Conservation (phyloP, 2,113 vertebrate genomes). For the Anhinga anhinga region DNA sequence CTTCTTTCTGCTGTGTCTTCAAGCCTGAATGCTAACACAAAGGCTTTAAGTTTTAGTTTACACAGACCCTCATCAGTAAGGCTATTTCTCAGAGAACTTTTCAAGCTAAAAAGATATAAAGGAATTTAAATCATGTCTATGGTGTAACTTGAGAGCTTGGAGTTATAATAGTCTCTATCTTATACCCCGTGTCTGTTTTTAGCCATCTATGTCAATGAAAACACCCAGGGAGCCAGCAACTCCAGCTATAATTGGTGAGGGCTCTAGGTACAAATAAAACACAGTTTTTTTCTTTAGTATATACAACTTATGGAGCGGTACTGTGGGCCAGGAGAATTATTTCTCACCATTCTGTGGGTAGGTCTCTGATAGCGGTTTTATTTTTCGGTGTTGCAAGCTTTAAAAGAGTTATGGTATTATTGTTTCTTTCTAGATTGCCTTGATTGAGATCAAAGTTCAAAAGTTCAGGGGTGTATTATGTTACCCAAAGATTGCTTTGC, state of each 20-base stretch:
- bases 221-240: neutral
- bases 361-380: neutral
- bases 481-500: neutral
- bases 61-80: neutral
- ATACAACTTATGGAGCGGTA: conserved; percentile 9
- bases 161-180: neutral
- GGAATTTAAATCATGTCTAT: neutral
- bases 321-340: neutral
- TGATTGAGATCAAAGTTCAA: conserved; percentile 36
- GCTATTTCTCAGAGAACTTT: neutral
- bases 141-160: neutral
- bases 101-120: neutral
- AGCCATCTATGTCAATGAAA: conserved; percentile 13
- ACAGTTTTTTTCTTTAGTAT: neutral
- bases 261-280: conserved; percentile 35
- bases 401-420: neutral
- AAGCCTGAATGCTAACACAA: neutral
- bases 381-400: neutral
- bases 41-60: neutral
- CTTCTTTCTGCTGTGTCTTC: neutral
- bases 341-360: neutral
- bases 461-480: neutral
- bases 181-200: neutral
- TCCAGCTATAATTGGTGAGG: neutral
- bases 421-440: neutral